Evolutionary conservation across 2,113 vertebrate genomes (phyloP).

Genomic region (Ailurus styani): DNA sequence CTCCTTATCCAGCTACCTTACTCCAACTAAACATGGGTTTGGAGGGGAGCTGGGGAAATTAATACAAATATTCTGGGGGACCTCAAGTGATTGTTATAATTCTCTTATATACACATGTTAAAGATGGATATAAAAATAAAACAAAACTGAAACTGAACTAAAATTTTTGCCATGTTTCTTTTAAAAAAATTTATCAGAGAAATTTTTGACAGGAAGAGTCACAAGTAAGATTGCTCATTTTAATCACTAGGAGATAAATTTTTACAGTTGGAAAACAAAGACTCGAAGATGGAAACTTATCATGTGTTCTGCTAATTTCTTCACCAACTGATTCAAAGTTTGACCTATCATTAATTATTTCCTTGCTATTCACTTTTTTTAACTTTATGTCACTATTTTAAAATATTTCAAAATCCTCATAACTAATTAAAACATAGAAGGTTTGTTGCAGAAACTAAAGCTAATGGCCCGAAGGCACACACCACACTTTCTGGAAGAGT

Average conservation of each 20-base stretch:
- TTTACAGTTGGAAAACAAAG: neutral
- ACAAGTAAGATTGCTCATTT: slow-evolving; percentile 21
- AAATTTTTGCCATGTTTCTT: neutral
- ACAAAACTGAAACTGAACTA: neutral
- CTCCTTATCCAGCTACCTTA: neutral
- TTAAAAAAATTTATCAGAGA: slow-evolving; percentile 24
- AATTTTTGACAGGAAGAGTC: neutral
- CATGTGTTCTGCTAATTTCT: neutral
- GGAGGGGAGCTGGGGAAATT: neutral
- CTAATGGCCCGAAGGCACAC: neutral
- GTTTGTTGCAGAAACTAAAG: neutral
- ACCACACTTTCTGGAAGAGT: neutral
- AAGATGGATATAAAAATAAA: neutral
- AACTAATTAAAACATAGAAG: slow-evolving; percentile 44
- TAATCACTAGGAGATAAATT: neutral
- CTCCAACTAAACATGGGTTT: neutral
- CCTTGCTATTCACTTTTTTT: neutral
- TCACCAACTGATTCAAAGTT: neutral
- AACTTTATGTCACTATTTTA: neutral
- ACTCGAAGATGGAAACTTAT: neutral
- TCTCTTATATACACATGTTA: neutral
- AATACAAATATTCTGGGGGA: neutral
- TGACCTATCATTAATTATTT: slow-evolving; percentile 42
- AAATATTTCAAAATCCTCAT: slow-evolving; percentile 12
- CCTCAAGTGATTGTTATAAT: neutral